phyloP scores from a whole-genome alignment of 2,888 invertebrate genomes.

The Nowickia ferox region DNA sequence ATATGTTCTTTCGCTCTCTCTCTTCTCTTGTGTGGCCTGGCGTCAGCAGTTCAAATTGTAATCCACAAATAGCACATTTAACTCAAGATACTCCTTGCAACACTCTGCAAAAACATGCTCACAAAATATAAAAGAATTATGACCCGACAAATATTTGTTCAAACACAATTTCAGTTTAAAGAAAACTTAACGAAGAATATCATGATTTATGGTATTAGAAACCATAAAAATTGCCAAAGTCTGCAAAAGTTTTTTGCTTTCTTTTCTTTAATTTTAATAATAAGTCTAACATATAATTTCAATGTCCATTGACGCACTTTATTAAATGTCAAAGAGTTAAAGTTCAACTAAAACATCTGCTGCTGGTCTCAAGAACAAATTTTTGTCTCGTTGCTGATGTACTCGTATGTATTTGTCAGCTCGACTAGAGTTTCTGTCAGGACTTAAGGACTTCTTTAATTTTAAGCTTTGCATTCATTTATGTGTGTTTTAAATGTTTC shows the following conservation, averaged over 20 bases:
- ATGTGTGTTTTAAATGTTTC: conserved; percentile 19
- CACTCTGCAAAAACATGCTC: neutral
- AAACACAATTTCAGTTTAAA: neutral
- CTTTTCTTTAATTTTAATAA: conserved; percentile 43
- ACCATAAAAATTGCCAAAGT: conserved; percentile 3
- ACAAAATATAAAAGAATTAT: neutral
- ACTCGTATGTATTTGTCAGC: neutral
- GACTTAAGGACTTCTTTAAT: conserved; percentile 32
- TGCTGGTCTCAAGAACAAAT: conserved; percentile 38
- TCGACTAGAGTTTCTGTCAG: conserved; percentile 23
- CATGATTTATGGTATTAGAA: conserved; percentile 47
- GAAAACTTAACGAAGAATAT: neutral
- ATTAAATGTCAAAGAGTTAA: conserved; percentile 70
- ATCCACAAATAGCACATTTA: no score
- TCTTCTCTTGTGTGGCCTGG: no score
- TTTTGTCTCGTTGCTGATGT: neutral
- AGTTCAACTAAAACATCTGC: conserved; percentile 62
- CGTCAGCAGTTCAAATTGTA: no score
- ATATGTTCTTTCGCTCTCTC: no score
- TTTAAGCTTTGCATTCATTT: conserved; percentile 41
- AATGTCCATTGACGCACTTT: conserved; percentile 61
- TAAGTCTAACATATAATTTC: conserved; percentile 54
- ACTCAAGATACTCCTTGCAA: no score
- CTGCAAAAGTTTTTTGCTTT: conserved; percentile 4
- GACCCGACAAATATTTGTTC: neutral